Conservation (phyloP, 2,113 vertebrate species). For the Puffinus mauretanicus region DNA sequence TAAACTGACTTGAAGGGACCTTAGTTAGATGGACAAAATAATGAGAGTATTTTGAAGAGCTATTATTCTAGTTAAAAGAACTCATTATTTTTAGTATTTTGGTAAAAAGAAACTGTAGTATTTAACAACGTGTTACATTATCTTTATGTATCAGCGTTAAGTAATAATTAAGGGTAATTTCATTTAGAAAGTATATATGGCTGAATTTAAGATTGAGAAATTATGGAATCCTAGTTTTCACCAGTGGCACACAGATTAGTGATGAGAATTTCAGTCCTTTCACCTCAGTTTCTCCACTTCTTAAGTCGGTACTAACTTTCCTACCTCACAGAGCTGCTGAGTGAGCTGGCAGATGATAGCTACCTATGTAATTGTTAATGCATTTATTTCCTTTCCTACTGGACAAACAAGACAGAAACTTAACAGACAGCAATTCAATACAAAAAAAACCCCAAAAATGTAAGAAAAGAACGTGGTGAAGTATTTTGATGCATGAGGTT, state of each 20-base stretch:
- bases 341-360: background rate
- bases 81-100: background rate
- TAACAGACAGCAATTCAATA: background rate
- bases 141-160: background rate
- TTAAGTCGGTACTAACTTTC: background rate
- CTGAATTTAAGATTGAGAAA: background rate
- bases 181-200: background rate
- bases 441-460: background rate
- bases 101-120: background rate
- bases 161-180: background rate
- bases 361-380: background rate
- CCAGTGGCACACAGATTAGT: background rate
- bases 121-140: background rate
- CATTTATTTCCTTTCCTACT: background rate
- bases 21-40: background rate
- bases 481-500: background rate
- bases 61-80: background rate
- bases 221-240: background rate
- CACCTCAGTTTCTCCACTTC: background rate
- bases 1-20: slow-evolving; percentile 38
- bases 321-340: background rate
- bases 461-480: background rate
- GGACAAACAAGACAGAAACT: background rate
- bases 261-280: background rate
- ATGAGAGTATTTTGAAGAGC: background rate